A percentile compares a stretch with the other conserved stretches of the same genome.
Conservation (phyloP, 2,113 vertebrate genomes). For the Ardeotis arabs region DNA sequence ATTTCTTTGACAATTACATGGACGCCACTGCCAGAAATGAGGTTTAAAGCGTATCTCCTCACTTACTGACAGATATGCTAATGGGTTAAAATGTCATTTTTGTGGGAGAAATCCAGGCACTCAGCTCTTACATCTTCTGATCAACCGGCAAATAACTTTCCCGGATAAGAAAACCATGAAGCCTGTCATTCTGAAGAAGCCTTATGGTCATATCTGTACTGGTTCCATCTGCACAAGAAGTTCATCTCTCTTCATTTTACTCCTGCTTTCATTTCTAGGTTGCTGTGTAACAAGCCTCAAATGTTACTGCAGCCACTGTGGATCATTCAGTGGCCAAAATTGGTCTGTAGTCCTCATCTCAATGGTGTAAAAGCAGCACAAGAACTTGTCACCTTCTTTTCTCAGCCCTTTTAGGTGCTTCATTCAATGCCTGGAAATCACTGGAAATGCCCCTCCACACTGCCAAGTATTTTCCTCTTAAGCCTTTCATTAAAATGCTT, state of each 20-base stretch:
- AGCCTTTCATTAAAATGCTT: neutral
- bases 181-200: neutral
- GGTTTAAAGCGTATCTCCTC: neutral
- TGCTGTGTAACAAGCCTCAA: neutral
- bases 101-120: neutral
- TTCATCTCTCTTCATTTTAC: neutral
- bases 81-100: neutral
- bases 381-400: neutral
- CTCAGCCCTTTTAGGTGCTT: neutral
- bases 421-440: neutral
- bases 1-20: neutral
- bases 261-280: neutral
- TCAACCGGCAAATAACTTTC: neutral
- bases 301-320: neutral
- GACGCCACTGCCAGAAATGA: neutral
- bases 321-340: neutral
- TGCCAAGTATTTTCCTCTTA: neutral
- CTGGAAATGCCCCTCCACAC: neutral
- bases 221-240: neutral
- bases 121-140: neutral
- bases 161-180: neutral
- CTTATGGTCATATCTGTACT: accelerated
- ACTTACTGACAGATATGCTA: neutral
- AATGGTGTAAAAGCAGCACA: neutral
- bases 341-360: accelerated